Evolutionary conservation across 2,797 vertebrate species (phyloP).

Genomic region (Rachycentron canadum): DNA sequence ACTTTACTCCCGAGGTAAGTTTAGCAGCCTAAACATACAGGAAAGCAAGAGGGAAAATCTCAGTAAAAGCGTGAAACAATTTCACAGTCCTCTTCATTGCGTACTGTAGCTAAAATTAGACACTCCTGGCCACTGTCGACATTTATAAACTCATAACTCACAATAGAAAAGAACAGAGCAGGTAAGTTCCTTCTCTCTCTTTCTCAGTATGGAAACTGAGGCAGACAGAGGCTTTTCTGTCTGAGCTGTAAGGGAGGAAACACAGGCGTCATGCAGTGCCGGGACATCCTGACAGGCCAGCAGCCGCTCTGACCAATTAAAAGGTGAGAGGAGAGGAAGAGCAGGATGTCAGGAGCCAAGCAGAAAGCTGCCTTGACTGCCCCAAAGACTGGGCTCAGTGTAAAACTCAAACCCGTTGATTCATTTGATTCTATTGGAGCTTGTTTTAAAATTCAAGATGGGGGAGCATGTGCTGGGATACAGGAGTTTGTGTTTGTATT

Average conservation of each 20-base stretch:
- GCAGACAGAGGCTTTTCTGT: conserved; percentile 71
- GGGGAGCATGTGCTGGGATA: not conserved
- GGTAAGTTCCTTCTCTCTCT: conserved; percentile 31
- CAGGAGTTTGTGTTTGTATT: not conserved
- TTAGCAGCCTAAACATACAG: not conserved
- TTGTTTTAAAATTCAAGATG: not conserved
- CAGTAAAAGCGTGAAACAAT: not conserved
- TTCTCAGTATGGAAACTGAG: conserved; percentile 43
- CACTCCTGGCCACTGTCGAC: not conserved
- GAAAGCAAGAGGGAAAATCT: conserved; percentile 22
- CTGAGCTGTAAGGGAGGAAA: conserved; percentile 49
- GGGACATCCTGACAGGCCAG: conserved; percentile 45
- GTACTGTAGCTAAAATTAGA: conserved; percentile 27
- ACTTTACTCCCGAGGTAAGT: not conserved
- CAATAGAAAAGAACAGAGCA: conserved; percentile 48
- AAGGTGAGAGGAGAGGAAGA: conserved; percentile 72
- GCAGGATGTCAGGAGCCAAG: conserved; percentile 63
- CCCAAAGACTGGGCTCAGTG: conserved; percentile 55
- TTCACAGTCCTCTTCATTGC: conserved; percentile 7
- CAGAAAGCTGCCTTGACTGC: conserved; percentile 15
- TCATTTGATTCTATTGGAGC: not conserved
- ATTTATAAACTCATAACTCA: conserved; percentile 44
- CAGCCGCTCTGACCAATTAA: conserved; percentile 53
- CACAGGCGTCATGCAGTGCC: conserved; percentile 48
- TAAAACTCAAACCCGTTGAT: conserved; percentile 18